Evolutionary conservation across 1,140 invertebrate genomes (phyloP).

Genomic region (Calycopis cecrops): DNA sequence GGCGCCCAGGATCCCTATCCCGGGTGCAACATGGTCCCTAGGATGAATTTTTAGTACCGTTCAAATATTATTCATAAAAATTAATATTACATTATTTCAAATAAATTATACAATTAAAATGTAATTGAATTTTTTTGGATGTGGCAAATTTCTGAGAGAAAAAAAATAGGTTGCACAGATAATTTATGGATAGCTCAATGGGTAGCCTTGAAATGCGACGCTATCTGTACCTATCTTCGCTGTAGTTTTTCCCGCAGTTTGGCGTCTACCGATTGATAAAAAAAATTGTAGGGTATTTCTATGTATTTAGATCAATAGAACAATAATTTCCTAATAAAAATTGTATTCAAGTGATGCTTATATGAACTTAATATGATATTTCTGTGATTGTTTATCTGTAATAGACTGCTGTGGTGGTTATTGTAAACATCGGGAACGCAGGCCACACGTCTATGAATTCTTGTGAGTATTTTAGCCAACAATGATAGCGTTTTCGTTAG

Average conservation of each 20-base stretch:
- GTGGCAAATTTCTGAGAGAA: constrained; percentile 19
- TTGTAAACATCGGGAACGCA: constrained; percentile 68
- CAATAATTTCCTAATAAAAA: constrained; percentile 39
- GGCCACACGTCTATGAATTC: constrained; percentile 71
- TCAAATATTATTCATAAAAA: no score
- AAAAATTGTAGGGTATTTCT: constrained; percentile 59
- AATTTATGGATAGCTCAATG: no score
- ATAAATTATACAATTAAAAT: no score
- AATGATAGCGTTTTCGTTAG: constrained; percentile 27
- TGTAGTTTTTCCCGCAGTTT: constrained; percentile 73
- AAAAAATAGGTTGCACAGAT: no score
- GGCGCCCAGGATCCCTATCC: no score
- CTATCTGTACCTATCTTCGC: constrained; percentile 55
- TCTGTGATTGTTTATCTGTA: constrained; percentile 53
- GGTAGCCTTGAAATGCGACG: constrained; percentile 48
- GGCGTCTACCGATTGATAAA: constrained; percentile 67
- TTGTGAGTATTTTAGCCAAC: constrained; percentile 67
- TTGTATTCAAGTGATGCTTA: constrained; percentile 50
- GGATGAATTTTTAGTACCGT: no score
- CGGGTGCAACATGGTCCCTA: no score
- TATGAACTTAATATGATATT: constrained; percentile 53
- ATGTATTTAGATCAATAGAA: constrained; percentile 67
- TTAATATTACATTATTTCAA: no score
- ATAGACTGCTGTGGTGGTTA: constrained; percentile 50
- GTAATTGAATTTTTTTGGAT: no score